Conservation (phyloP, 2,888 invertebrate genomes). For the Ptychoptera contaminata region DNA sequence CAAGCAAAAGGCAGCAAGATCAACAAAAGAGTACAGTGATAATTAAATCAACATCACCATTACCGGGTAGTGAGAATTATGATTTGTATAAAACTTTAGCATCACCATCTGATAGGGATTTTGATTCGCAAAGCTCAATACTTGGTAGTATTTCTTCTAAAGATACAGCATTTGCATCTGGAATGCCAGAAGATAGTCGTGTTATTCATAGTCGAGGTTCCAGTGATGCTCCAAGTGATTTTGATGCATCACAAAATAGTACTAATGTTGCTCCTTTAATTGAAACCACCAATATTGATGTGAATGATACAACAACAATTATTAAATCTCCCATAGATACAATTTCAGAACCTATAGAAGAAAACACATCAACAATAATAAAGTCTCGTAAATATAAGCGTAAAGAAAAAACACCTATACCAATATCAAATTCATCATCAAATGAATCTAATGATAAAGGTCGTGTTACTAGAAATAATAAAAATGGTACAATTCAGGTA, state of each 20-base stretch:
- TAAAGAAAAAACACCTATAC: neutral
- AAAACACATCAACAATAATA: neutral
- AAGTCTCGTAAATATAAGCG: neutral
- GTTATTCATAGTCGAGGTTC: conserved; percentile 30
- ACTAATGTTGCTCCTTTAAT: conserved; percentile 29
- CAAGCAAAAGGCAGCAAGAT: conserved; percentile 33
- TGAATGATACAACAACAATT: neutral
- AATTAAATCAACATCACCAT: conserved; percentile 30
- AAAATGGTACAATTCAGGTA: conserved; percentile 9
- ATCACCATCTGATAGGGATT: conserved; percentile 33
- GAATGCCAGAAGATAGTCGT: conserved; percentile 22
- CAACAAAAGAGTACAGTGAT: conserved; percentile 9
- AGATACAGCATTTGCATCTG: conserved; percentile 15
- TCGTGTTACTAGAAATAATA: conserved; percentile 11
- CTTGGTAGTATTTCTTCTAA: conserved; percentile 30
- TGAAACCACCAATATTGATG: conserved; percentile 11
- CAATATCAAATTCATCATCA: neutral
- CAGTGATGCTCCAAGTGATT: conserved; percentile 29
- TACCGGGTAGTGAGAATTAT: conserved; percentile 35
- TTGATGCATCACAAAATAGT: conserved; percentile 30
- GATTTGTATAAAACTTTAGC: conserved; percentile 37
- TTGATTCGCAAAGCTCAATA: conserved; percentile 30
- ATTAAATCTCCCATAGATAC: neutral
- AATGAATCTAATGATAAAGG: conserved; percentile 2
- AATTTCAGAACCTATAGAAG: neutral